A percentile compares a stretch with the other conserved stretches of the same genome.
Evolutionary conservation across 2,797 vertebrate genomes (phyloP).

Genomic region (Halcyon leucocephala): DNA sequence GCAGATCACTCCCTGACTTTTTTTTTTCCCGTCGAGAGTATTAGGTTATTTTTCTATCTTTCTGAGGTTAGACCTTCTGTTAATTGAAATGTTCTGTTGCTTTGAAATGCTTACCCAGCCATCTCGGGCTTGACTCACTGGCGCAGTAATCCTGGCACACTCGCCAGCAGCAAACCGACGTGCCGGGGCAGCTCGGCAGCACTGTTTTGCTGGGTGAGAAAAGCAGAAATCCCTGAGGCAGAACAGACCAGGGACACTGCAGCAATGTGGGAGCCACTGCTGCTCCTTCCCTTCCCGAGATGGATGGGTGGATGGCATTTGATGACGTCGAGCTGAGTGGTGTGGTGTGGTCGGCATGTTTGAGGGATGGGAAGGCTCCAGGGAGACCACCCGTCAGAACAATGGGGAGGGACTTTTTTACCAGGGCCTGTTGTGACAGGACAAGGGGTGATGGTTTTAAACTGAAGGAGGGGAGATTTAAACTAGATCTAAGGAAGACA

Average conservation of each 20-base stretch:
- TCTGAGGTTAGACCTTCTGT: neutral
- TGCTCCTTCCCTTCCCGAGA: neutral
- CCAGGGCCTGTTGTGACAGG: too few relatives aligned
- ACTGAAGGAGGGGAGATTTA: too few relatives aligned
- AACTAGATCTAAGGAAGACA: too few relatives aligned
- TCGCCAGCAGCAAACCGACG: neutral
- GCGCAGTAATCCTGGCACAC: neutral
- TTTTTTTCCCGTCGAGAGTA: neutral
- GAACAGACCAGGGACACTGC: neutral
- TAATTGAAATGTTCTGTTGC: neutral
- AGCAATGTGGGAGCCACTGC: neutral
- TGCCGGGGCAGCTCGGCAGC: neutral
- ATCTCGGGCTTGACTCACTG: neutral
- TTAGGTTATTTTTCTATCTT: neutral
- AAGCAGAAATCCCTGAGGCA: neutral
- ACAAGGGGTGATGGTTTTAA: too few relatives aligned
- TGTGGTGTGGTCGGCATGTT: too few relatives aligned
- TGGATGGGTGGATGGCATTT: neutral
- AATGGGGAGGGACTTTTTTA: too few relatives aligned
- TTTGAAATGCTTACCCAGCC: neutral
- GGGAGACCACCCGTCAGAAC: too few relatives aligned
- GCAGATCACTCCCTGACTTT: neutral
- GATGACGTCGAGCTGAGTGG: neutral
- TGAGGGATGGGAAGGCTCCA: too few relatives aligned
- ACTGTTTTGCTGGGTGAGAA: neutral